These are phyloP conservation scores for Acleris literana DNA, from an alignment of 2,888 invertebrate genomes.

Conservation along the genomic window DNA sequence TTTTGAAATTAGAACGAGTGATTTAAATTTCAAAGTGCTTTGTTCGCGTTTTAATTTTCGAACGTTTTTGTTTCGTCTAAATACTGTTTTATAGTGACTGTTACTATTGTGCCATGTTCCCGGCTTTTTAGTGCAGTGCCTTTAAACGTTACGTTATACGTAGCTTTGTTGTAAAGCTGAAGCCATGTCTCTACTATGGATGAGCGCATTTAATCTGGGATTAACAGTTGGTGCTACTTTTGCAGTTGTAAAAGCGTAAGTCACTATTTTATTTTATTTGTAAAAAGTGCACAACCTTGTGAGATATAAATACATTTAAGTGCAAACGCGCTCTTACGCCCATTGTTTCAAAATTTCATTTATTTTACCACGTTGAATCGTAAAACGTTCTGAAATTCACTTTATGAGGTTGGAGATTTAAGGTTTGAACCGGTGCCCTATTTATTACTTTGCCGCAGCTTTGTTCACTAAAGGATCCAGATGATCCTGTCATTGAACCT, in stretches of 20 bases:
- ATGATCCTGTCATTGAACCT: too few relatives aligned
- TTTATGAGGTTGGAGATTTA: too few relatives aligned
- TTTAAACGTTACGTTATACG: constrained; percentile 28
- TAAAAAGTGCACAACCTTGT: not conserved
- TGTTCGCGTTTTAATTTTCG: constrained; percentile 15
- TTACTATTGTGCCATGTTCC: constrained; percentile 42
- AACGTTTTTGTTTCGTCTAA: constrained; percentile 16
- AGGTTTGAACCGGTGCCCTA: too few relatives aligned
- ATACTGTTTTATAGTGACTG: constrained; percentile 42
- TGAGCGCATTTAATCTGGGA: constrained; percentile 85
- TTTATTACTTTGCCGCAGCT: too few relatives aligned
- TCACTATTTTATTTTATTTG: not conserved
- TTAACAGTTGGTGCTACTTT: constrained; percentile 86
- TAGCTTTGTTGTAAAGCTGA: constrained; percentile 37
- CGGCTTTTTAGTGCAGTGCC: constrained; percentile 41
- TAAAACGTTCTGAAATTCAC: too few relatives aligned
- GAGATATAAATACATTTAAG: not conserved
- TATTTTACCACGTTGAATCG: too few relatives aligned
- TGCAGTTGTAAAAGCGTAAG: constrained; percentile 69
- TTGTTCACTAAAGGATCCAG: too few relatives aligned
- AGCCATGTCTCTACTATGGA: constrained; percentile 85
- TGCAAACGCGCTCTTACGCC: not conserved
- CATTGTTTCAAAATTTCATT: too few relatives aligned
- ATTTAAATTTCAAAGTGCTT: not conserved
- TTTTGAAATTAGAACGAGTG: constrained; percentile 15